These are phyloP conservation scores for Amblyopsis rosae DNA, from an alignment of 2,113 vertebrate genomes.

Conservation along the genomic window DNA sequence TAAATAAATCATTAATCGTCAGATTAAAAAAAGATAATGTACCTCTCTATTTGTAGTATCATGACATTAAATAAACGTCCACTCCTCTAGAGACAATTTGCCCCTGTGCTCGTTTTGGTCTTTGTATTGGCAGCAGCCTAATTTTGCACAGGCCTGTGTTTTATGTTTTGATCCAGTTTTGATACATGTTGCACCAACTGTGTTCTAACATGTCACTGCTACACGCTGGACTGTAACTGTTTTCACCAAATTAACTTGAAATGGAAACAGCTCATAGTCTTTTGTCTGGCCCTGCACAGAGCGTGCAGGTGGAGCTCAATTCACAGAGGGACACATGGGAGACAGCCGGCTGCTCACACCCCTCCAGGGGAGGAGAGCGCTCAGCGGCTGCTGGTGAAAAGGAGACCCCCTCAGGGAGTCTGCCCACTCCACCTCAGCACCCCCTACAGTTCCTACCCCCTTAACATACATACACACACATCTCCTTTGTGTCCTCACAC, in stretches of 20 bases:
- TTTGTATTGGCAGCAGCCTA: too few species aligned
- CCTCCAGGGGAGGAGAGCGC: neutral
- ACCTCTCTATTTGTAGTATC: too few species aligned
- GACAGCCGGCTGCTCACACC: neutral
- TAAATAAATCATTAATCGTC: too few species aligned
- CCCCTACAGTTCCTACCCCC: too few species aligned
- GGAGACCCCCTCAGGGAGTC: neutral
- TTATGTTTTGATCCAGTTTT: too few species aligned
- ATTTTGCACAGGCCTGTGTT: too few species aligned
- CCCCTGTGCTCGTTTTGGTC: too few species aligned
- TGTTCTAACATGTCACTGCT: too few species aligned
- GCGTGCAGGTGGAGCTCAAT: neutral
- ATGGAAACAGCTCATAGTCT: neutral
- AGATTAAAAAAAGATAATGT: too few species aligned
- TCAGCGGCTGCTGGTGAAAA: neutral
- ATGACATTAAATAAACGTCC: too few species aligned
- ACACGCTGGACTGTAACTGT: neutral
- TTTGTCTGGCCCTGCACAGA: neutral
- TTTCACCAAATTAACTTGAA: neutral
- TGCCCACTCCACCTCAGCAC: neutral
- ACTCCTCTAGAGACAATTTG: too few species aligned
- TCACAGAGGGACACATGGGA: neutral
- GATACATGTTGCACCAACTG: too few species aligned
- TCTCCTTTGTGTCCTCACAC: conserved; percentile 20
- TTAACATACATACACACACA: conserved; percentile 23